Percentiles rank a stretch among this genome's conserved stretches.
Evolutionary conservation across 64 coral and sea anemone genomes (phyloP).

Genomic region (Cladopsammia gracilis): DNA sequence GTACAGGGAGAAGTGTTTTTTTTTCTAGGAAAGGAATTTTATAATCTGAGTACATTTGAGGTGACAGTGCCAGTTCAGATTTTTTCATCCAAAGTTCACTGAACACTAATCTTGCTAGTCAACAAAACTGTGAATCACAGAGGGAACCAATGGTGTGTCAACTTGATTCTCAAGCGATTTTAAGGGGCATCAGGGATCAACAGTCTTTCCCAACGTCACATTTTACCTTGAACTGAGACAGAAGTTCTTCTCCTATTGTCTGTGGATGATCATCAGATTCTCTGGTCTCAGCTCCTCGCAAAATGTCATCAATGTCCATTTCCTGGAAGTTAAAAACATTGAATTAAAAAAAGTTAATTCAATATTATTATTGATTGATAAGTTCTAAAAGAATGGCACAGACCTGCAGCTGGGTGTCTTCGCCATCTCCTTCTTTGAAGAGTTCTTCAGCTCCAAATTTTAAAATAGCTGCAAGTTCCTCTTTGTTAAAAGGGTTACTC

Average conservation of each 20-base stretch:
- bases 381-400: neutral
- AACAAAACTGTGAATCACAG: too few species aligned
- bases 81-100: too few species aligned
- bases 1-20: too few species aligned
- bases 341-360: neutral
- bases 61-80: too few species aligned
- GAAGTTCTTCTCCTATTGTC: slow-evolving; percentile 94
- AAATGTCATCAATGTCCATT: slow-evolving; percentile 99
- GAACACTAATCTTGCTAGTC: too few species aligned
- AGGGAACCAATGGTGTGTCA: too few species aligned
- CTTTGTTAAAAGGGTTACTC: slow-evolving; percentile 97
- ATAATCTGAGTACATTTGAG: too few species aligned
- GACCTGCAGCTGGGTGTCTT: slow-evolving; percentile 91
- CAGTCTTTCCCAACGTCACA: too few species aligned
- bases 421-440: slow-evolving; percentile 97
- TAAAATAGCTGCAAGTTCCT: slow-evolving; percentile 94
- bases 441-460: slow-evolving; percentile 99
- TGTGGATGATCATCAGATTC: slow-evolving; percentile 94
- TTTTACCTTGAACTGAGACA: slow-evolving; percentile 96
- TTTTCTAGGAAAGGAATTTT: too few species aligned
- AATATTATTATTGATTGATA: too few species aligned
- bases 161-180: too few species aligned
- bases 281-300: slow-evolving; percentile 91
- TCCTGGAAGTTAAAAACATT: slow-evolving; percentile 41
- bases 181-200: too few species aligned